Percentiles rank a stretch among this genome's conserved stretches.
Conservation (phyloP, 2,888 invertebrate species). For the Meta bourneti region DNA sequence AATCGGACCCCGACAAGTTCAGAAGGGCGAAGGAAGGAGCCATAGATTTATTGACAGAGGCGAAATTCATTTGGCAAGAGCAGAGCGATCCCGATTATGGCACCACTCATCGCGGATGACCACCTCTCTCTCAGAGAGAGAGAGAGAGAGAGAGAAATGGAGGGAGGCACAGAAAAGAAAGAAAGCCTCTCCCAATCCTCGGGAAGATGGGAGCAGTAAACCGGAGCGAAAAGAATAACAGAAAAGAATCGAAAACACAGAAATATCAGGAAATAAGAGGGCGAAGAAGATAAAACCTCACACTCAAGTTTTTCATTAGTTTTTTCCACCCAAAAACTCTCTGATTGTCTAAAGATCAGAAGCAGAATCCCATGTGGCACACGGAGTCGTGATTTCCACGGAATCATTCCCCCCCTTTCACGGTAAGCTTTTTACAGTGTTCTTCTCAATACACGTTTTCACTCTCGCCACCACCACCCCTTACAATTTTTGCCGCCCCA, state of each 20-base stretch:
- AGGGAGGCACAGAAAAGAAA: no score
- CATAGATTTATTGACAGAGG: no score
- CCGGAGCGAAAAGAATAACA: no score
- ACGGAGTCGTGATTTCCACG: slow-evolving; percentile 59
- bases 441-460: slow-evolving; percentile 54
- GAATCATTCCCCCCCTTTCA: slow-evolving; percentile 26
- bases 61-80: no score
- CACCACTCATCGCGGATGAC: no score
- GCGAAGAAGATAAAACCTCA: slow-evolving; percentile 27
- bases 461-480: slow-evolving; percentile 35
- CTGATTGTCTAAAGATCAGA: slow-evolving; percentile 75
- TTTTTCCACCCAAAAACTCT: slow-evolving; percentile 65
- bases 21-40: no score
- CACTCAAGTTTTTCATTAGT: slow-evolving; percentile 77
- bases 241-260: background rate
- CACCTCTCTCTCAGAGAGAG: no score
- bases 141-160: no score
- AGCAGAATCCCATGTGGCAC: slow-evolving; percentile 46
- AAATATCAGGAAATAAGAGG: slow-evolving; percentile 59
- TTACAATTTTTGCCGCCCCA: slow-evolving; percentile 10
- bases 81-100: no score
- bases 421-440: slow-evolving; percentile 58
- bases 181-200: no score
- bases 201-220: no score
- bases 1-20: no score